These are phyloP conservation scores for Parnassius mnemosyne DNA, from an alignment of 2,888 invertebrate species.

Conservation along the genomic window DNA sequence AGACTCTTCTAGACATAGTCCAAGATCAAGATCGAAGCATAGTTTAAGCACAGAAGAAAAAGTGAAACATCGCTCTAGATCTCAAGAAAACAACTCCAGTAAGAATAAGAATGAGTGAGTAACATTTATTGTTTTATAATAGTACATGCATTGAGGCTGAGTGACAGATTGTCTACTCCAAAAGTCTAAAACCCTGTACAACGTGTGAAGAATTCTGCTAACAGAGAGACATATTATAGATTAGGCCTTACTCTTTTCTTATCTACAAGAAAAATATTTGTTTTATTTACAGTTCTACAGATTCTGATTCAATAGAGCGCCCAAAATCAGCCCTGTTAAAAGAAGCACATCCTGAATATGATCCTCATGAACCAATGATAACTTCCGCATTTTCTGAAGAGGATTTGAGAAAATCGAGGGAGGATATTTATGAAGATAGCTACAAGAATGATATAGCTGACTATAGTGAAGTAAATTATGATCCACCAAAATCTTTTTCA, in stretches of 20 bases:
- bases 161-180: too few species aligned
- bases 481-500: conserved; percentile 55
- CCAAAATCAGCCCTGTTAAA: conserved; percentile 74
- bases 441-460: conserved; percentile 58
- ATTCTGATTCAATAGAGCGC: conserved; percentile 70
- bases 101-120: conserved; percentile 71
- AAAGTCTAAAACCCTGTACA: too few species aligned
- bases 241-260: too few species aligned
- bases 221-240: too few species aligned
- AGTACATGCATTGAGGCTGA: too few species aligned
- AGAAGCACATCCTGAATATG: conserved; percentile 71
- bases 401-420: conserved; percentile 66
- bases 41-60: conserved; percentile 51
- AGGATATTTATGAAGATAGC: conserved; percentile 64
- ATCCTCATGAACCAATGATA: conserved; percentile 76
- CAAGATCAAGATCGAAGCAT: conserved; percentile 43
- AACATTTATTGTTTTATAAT: neutral
- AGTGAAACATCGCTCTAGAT: conserved; percentile 58
- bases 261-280: too few species aligned
- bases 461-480: conserved; percentile 51
- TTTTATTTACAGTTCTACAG: conserved; percentile 56
- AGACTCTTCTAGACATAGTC: conserved; percentile 34
- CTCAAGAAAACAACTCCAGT: conserved; percentile 57
- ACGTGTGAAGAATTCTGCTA: too few species aligned
- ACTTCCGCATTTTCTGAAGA: conserved; percentile 75